A percentile compares a stretch with the other conserved stretches of the same genome.
Conservation (phyloP, 2,797 vertebrate species). For the Hyperoplus lanceolatus region DNA sequence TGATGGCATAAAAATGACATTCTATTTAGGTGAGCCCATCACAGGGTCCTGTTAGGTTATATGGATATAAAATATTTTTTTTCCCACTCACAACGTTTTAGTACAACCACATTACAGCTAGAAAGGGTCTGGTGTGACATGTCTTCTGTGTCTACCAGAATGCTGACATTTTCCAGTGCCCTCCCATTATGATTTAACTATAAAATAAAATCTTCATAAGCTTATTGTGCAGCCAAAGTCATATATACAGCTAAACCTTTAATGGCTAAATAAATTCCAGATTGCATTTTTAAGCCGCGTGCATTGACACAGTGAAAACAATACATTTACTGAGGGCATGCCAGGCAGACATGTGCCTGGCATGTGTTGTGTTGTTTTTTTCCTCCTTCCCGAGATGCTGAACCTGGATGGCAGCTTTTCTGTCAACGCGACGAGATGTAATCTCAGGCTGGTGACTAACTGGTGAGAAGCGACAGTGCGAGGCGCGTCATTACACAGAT, state of each 20-base stretch:
- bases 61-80: background rate
- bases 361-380: conserved; percentile 44
- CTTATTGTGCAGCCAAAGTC: conserved; percentile 50
- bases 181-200: conserved; percentile 46
- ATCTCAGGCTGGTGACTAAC: conserved; percentile 37
- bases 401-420: conserved; percentile 44
- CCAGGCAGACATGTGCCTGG: conserved; percentile 40
- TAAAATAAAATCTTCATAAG: conserved; percentile 29
- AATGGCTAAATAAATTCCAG: conserved; percentile 55
- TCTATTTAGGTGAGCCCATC: background rate
- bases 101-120: background rate
- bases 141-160: conserved; percentile 31
- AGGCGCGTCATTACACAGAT: conserved; percentile 51
- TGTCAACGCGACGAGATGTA: conserved; percentile 50
- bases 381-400: conserved; percentile 33
- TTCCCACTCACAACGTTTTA: conserved; percentile 1
- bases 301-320: conserved; percentile 59
- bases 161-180: conserved; percentile 36
- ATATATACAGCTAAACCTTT: conserved; percentile 43
- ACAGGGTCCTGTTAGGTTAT: background rate
- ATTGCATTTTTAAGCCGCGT: conserved; percentile 49
- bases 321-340: conserved; percentile 49
- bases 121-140: conserved; percentile 9
- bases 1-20: background rate
- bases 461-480: conserved; percentile 25